Percentiles rank a stretch among this genome's conserved stretches.
Evolutionary conservation across 1,140 invertebrate genomes (phyloP).

Genomic region (Drosophila kikkawai): DNA sequence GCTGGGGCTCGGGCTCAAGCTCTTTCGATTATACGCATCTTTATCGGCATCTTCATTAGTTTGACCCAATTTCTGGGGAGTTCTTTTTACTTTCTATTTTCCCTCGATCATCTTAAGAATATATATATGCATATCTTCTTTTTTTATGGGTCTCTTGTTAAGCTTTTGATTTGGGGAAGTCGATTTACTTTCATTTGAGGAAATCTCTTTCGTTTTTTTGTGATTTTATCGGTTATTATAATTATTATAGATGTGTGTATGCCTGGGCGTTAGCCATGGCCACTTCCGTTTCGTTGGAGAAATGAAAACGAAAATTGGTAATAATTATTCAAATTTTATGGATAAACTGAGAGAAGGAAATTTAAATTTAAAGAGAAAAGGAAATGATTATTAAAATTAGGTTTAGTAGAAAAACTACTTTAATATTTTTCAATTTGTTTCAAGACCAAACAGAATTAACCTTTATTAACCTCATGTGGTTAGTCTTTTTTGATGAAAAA

Average conservation of each 20-base stretch:
- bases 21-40: constrained; percentile 68
- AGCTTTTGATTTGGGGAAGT: constrained; percentile 37
- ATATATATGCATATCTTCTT: constrained; percentile 36
- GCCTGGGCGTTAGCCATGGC: constrained; percentile 18
- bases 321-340: constrained; percentile 15
- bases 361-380: not conserved
- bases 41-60: constrained; percentile 77
- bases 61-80: constrained; percentile 66
- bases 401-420: not conserved
- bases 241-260: constrained; percentile 11
- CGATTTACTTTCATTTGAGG: constrained; percentile 74
- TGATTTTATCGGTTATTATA: constrained; percentile 20
- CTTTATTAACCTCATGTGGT: constrained; percentile 38
- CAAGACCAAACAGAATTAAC: constrained; percentile 27
- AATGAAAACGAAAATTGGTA: constrained; percentile 20
- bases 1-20: too few species aligned
- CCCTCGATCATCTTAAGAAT: constrained; percentile 61
- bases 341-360: not conserved
- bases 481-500: constrained; percentile 14
- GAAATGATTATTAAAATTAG: not conserved
- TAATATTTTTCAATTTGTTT: not conserved
- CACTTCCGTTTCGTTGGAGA: constrained; percentile 43
- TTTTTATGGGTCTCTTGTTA: constrained; percentile 45
- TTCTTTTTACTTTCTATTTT: constrained; percentile 82
- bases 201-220: constrained; percentile 34